Conservation (phyloP, 1,140 invertebrate species). For the Danaus plexippus region DNA sequence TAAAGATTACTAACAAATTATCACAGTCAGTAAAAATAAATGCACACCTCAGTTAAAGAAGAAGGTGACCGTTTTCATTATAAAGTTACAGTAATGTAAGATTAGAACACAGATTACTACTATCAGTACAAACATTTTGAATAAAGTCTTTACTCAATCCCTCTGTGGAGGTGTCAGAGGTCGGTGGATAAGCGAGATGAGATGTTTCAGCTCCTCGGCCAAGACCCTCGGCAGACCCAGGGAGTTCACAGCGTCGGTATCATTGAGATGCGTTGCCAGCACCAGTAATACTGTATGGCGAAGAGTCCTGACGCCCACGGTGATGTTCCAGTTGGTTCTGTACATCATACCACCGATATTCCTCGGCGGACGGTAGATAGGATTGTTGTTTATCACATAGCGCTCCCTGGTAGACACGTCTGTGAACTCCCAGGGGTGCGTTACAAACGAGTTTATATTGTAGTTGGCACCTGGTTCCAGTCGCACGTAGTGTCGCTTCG, state of each 20-base stretch:
- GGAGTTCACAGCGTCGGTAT: conserved; percentile 23
- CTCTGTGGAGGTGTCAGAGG: conserved; percentile 14
- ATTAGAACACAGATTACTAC: conserved; percentile 4
- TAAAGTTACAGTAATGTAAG: no score
- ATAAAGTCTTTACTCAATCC: conserved; percentile 21
- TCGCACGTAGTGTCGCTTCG: conserved; percentile 35
- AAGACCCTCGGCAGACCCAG: conserved; percentile 40
- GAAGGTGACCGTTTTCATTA: no score
- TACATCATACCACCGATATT: conserved; percentile 39
- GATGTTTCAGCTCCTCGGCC: conserved; percentile 30
- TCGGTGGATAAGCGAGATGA: conserved; percentile 20
- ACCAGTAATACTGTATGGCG: conserved; percentile 32
- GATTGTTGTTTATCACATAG: conserved; percentile 61
- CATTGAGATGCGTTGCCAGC: conserved; percentile 24
- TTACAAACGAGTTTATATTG: conserved; percentile 80
- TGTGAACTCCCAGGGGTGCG: conserved; percentile 83
- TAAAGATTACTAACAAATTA: no score
- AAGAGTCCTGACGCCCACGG: conserved; percentile 40
- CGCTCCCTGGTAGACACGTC: conserved; percentile 75
- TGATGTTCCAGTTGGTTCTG: conserved; percentile 59
- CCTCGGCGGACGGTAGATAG: conserved; percentile 42
- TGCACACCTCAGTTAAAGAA: no score
- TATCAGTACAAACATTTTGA: conserved; percentile 18
- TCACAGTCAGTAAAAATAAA: no score
- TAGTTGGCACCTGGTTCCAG: conserved; percentile 62